Evolutionary conservation across 2,797 vertebrate species (phyloP).

Genomic region (Odontamblyopus rebecca): DNA sequence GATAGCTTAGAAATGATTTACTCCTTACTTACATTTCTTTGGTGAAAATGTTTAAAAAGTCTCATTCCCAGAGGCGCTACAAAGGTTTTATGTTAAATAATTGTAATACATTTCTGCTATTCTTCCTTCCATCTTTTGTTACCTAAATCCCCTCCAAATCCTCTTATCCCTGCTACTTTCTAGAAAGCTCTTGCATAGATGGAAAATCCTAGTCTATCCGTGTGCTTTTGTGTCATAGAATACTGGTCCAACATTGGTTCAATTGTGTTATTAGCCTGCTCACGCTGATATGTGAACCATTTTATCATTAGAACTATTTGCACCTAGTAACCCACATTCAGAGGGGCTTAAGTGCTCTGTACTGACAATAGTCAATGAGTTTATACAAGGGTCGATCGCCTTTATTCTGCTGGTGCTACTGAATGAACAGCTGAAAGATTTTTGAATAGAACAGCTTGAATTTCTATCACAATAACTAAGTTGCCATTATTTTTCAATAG

Average conservation of each 20-base stretch:
- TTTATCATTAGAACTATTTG: slow-evolving; percentile 24
- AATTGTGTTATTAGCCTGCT: slow-evolving; percentile 32
- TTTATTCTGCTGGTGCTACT: slow-evolving; percentile 29
- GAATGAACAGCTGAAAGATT: slow-evolving; percentile 24
- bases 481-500: slow-evolving; percentile 46
- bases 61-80: slow-evolving; percentile 24
- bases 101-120: slow-evolving; percentile 48
- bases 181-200: slow-evolving; percentile 38
- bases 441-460: slow-evolving; percentile 33
- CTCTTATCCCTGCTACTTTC: slow-evolving; percentile 58
- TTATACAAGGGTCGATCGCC: slow-evolving; percentile 44
- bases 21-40: slow-evolving; percentile 1
- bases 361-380: neutral
- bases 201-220: slow-evolving; percentile 46
- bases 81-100: slow-evolving; percentile 51
- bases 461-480: slow-evolving; percentile 36
- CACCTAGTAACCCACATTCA: slow-evolving; percentile 24
- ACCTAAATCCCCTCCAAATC: slow-evolving; percentile 66
- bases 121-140: slow-evolving; percentile 63
- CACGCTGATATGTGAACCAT: slow-evolving; percentile 30
- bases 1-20: slow-evolving; percentile 8
- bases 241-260: slow-evolving; percentile 43
- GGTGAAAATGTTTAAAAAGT: slow-evolving; percentile 21
- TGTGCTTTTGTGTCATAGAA: slow-evolving; percentile 48
- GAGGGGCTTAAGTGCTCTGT: slow-evolving; percentile 3